Evolutionary conservation across 2,113 vertebrate genomes (phyloP), one percentile per base, ranked within the genome.

Genomic region (Chaenogobius annularis): DNA sequence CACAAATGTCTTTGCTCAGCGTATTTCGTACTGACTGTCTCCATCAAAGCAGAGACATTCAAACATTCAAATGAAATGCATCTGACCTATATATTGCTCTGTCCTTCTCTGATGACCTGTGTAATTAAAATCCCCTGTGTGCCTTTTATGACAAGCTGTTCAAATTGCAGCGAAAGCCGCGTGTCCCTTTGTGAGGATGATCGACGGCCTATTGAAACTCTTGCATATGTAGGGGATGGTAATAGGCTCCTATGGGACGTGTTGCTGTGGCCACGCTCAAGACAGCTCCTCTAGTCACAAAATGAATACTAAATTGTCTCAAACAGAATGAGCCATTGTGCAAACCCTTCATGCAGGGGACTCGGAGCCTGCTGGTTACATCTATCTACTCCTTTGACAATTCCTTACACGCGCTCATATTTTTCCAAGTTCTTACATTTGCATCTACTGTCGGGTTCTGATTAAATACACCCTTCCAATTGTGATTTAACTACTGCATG

Each of bases 161-260:
- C 40, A 83, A 87, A 83, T 81, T 73, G 83, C 73, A 72, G 80
- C 43, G 75, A 73, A 78, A 67, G 84, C 85, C 50, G 76, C 17
- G 11, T 77, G 77, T 89, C 83, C 83, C 87, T 85, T 69, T 66
- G 83, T 88, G 82, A 80, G 79, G 78, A 87, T 89, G 88, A 91
- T 87, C 64, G 87, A 90, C 87, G 73, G 83, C 87, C 83, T 81
- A 75, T 81, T 82, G 84, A 76, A 87, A 69, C 84, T 81, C 75
- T 68, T 90, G 87, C 84, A 90, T 91, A 87, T 90, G 84, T 78
- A 88, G 84, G 80, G 69, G 85, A 85, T 85, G 77, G 69, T 89
- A 91, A 91, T 89, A 86, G 84, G 87, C 62, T 89, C 90, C 90
- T 87, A 76, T 79, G 88, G 90, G 90, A 91, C 75, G 20, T 74